These are phyloP conservation scores for Ostrea edulis DNA, from an alignment of 1,140 invertebrate genomes.

Conservation along the genomic window DNA sequence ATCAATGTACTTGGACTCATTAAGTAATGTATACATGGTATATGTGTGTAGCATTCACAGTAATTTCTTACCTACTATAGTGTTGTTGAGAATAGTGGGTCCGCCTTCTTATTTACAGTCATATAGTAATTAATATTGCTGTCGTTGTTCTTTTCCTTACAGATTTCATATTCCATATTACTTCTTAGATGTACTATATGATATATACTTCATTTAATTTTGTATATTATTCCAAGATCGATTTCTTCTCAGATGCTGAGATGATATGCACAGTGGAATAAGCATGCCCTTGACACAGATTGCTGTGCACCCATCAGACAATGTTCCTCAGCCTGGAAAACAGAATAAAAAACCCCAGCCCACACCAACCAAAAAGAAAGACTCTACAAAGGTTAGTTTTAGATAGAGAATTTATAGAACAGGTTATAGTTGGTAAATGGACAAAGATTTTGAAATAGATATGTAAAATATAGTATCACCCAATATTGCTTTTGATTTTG, in stretches of 20 bases:
- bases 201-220: not conserved
- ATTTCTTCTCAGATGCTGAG: not conserved
- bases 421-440: no score
- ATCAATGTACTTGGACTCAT: no score
- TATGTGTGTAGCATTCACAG: not conserved
- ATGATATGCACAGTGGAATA: conserved; percentile 20
- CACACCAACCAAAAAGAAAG: conserved; percentile 52
- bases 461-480: no score
- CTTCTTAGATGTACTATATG: not conserved
- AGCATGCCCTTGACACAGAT: conserved; percentile 80
- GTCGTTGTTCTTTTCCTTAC: not conserved
- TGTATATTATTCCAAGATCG: not conserved
- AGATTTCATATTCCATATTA: not conserved
- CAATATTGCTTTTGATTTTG: no score
- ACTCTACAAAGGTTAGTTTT: conserved; percentile 49
- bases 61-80: not conserved
- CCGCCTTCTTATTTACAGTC: no score
- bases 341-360: conserved; percentile 50
- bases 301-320: conserved; percentile 56
- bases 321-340: conserved; percentile 38
- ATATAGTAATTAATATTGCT: not conserved
- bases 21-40: not conserved
- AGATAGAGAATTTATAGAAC: no score
- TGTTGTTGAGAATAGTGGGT: not conserved
- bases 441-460: no score